A percentile compares a stretch with the other conserved stretches of the same genome.
Conservation (phyloP, 2,888 invertebrate genomes). For the Orgyia antiqua region DNA sequence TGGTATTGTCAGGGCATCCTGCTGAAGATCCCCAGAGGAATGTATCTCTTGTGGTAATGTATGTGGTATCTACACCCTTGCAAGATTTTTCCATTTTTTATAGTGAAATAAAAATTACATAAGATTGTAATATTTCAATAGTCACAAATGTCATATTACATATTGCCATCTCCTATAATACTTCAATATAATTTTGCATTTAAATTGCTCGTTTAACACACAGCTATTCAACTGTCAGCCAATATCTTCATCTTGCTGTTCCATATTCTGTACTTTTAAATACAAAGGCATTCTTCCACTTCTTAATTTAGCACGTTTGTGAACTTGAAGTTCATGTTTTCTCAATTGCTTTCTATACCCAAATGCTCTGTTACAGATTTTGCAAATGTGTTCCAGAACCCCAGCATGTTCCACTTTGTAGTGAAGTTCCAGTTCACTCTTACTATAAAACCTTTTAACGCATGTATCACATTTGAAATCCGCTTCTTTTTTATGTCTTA, state of each 20-base stretch:
- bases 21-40: no score
- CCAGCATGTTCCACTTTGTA: constrained; percentile 62
- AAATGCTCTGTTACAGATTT: constrained; percentile 60
- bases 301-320: constrained; percentile 56
- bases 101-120: no score
- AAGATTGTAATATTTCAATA: no score
- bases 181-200: no score
- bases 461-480: constrained; percentile 59
- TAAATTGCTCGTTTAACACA: no score
- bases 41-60: no score
- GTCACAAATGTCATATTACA: no score
- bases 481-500: constrained; percentile 47
- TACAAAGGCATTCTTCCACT: constrained; percentile 60
- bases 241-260: constrained; percentile 27
- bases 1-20: no score
- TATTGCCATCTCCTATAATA: no score
- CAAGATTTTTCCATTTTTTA: no score
- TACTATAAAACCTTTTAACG: constrained; percentile 53
- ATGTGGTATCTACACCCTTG: no score
- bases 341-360: constrained; percentile 66
- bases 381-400: constrained; percentile 59
- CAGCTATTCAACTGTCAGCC: constrained; percentile 11
- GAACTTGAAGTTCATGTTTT: constrained; percentile 64
- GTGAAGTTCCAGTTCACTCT: constrained; percentile 51
- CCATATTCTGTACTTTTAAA: constrained; percentile 46